Percentiles rank a stretch among this genome's conserved stretches.
Evolutionary conservation across 1,140 invertebrate species (phyloP).

Genomic region (Bombus picipes): DNA sequence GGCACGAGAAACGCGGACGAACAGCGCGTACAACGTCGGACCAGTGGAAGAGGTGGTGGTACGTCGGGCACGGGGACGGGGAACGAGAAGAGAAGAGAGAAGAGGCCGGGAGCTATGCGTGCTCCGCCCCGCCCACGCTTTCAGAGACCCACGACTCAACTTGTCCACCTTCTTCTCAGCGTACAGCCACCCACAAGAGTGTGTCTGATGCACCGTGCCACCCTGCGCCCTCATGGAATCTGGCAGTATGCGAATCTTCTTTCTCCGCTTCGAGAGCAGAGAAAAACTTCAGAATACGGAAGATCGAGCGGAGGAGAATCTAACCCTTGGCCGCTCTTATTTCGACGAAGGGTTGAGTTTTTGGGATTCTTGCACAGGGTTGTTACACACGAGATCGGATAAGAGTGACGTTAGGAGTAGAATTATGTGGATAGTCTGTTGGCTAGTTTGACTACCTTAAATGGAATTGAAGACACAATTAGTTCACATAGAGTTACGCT

Average conservation of each 20-base stretch:
- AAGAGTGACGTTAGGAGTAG: neutral
- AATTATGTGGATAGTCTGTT: neutral
- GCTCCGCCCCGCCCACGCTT: slow-evolving; percentile 82
- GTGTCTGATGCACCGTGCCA: slow-evolving; percentile 62
- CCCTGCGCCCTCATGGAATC: slow-evolving; percentile 45
- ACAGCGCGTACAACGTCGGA: slow-evolving; percentile 51
- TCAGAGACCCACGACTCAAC: slow-evolving; percentile 81
- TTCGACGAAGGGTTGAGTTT: neutral
- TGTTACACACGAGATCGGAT: neutral
- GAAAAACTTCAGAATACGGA: neutral
- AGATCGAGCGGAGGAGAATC: neutral
- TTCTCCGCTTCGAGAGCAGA: neutral
- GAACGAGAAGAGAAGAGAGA: slow-evolving; percentile 54
- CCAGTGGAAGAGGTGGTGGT: neutral
- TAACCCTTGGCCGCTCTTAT: neutral
- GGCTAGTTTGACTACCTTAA: neutral
- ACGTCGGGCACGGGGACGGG: slow-evolving; percentile 32
- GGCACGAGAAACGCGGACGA: slow-evolving; percentile 31
- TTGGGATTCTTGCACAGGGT: neutral
- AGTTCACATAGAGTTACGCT: too few relatives aligned
- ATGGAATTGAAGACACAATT: neutral
- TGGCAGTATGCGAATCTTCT: neutral
- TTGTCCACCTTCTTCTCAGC: slow-evolving; percentile 80
- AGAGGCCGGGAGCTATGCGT: slow-evolving; percentile 82
- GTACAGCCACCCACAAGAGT: slow-evolving; percentile 79